Percentiles rank a stretch among this genome's conserved stretches.
Conservation (phyloP, 2,888 invertebrate genomes). For the Sphaeridia pumilis region DNA sequence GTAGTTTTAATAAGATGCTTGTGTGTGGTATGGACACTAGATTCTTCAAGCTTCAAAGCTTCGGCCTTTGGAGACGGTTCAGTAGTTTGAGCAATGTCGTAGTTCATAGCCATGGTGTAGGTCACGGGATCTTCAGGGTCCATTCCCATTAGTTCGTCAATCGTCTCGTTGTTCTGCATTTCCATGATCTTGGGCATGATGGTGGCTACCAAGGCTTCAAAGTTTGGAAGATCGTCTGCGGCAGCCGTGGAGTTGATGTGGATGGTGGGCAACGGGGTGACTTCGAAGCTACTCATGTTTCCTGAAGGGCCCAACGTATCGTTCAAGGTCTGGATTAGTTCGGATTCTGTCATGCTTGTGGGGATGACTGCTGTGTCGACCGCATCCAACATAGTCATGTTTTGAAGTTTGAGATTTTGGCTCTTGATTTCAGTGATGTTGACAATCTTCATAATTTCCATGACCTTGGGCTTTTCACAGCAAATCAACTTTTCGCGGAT, state of each 20-base stretch:
- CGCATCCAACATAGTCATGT: constrained; percentile 3
- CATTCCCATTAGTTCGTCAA: constrained; percentile 1
- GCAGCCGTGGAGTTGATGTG: neutral
- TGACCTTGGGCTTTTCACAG: constrained; percentile 11
- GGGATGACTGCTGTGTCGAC: constrained; percentile 6
- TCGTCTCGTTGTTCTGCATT: constrained; percentile 4
- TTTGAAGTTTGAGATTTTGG: constrained; percentile 2
- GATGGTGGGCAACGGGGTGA: no score
- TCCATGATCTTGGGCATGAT: constrained; percentile 12
- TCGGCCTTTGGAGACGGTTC: neutral
- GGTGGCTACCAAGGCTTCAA: constrained; percentile 12
- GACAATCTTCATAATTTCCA: constrained; percentile 12
- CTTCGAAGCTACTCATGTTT: constrained; percentile 4
- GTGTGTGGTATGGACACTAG: neutral
- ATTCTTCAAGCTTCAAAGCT: neutral
- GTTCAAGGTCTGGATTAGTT: neutral
- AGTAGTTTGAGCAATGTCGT: constrained; percentile 1
- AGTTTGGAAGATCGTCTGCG: constrained; percentile 6
- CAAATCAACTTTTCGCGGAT: constrained; percentile 14
- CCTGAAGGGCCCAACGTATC: neutral
- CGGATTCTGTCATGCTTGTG: constrained; percentile 2
- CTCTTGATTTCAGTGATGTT: constrained; percentile 9
- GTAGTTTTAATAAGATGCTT: neutral
- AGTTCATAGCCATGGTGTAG: constrained; percentile 1
- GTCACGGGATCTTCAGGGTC: constrained; percentile 4